Percentiles rank a stretch among this genome's conserved stretches.
phyloP scores from a whole-genome alignment of 2,888 invertebrate genomes.

The Pachydiplax longipennis region DNA sequence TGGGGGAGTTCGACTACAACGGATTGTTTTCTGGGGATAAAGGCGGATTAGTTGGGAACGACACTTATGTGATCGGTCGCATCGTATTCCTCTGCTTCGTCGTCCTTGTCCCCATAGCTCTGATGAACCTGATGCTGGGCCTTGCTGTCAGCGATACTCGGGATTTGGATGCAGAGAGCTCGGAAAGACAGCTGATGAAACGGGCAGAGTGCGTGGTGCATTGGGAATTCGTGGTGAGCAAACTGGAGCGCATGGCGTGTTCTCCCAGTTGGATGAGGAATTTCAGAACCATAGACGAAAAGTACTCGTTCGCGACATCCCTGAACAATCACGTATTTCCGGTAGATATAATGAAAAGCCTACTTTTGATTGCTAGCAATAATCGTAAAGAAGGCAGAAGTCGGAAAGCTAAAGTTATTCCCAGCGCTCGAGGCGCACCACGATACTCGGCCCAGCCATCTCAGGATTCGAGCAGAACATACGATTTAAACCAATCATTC shows the following conservation, averaged over 20 bases:
- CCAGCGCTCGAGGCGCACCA: no score
- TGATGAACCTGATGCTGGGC: constrained; percentile 67
- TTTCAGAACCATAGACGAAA: neutral
- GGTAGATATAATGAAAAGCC: neutral
- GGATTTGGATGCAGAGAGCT: constrained; percentile 44
- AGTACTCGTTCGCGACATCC: neutral
- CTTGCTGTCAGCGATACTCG: constrained; percentile 65
- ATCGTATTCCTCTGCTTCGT: constrained; percentile 64
- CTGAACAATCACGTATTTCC: neutral
- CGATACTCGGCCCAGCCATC: no score
- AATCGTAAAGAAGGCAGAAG: neutral
- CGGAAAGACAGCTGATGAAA: neutral
- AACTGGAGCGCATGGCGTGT: neutral
- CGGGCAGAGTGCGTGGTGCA: constrained; percentile 53
- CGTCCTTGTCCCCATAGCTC: constrained; percentile 63
- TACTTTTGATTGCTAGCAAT: neutral
- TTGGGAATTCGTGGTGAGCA: constrained; percentile 53
- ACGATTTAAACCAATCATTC: no score
- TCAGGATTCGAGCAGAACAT: no score
- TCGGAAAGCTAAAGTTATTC: no score
- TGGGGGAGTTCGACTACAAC: constrained; percentile 67
- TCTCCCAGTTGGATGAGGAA: neutral
- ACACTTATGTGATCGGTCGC: constrained; percentile 57
- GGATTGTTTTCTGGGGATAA: constrained; percentile 59
- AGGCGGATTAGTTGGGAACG: constrained; percentile 58